Conservation (phyloP, 2,113 vertebrate genomes). For the Arothron firmamentum region DNA sequence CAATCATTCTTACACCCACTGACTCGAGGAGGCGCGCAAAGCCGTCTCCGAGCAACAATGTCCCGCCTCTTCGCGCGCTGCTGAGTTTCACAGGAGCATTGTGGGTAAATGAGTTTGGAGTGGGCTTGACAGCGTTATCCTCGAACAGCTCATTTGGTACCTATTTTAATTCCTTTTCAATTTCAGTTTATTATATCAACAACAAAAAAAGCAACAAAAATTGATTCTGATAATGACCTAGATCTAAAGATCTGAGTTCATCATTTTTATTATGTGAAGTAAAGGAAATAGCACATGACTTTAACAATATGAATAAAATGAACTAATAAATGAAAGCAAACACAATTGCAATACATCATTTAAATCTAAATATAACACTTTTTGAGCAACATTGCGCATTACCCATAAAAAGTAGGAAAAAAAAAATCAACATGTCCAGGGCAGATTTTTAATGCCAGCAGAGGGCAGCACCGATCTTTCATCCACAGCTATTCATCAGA, state of each 20-base stretch:
- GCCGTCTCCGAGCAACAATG: conserved; percentile 44
- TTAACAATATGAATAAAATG: not conserved
- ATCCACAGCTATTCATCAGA: not conserved
- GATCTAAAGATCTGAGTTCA: too few relatives aligned
- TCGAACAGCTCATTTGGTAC: not conserved
- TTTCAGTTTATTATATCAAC: not conserved
- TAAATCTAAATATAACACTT: not conserved
- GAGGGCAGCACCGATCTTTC: conserved; percentile 42
- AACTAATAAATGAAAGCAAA: not conserved
- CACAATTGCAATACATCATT: not conserved
- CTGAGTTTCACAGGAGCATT: conserved; percentile 22
- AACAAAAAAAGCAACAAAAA: too few relatives aligned
- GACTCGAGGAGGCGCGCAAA: conserved; percentile 38
- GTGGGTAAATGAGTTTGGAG: conserved; percentile 51
- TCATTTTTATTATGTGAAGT: not conserved
- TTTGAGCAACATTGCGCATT: not conserved
- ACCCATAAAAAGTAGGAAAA: not conserved
- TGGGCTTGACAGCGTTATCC: not conserved
- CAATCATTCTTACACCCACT: not conserved
- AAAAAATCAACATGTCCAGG: not conserved
- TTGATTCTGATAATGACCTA: too few relatives aligned
- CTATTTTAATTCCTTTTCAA: not conserved
- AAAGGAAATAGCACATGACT: not conserved
- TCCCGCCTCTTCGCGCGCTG: conserved; percentile 53
- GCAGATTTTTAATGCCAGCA: conserved; percentile 37